phyloP scores from a whole-genome alignment of 2,888 invertebrate species.

The Drosophila maculinotata region DNA sequence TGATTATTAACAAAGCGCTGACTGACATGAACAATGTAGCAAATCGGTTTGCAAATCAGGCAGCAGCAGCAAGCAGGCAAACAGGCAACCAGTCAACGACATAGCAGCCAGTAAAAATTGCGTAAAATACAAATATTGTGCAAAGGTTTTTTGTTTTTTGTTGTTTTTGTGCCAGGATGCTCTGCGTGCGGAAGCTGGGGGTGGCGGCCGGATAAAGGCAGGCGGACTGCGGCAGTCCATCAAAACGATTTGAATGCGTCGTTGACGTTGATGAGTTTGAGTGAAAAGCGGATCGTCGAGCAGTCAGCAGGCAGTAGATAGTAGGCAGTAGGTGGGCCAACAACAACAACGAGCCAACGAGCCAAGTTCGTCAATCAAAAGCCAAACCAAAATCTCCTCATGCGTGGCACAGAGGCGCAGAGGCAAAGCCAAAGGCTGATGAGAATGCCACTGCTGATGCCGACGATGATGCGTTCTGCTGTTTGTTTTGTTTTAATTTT shows the following conservation, averaged over 20 bases:
- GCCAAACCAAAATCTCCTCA: constrained; percentile 83
- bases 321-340: background rate
- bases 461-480: constrained; percentile 63
- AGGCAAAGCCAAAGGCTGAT: constrained; percentile 73
- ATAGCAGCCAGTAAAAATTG: constrained; percentile 74
- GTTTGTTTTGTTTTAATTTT: constrained; percentile 84
- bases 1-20: constrained; percentile 74
- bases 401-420: constrained; percentile 78
- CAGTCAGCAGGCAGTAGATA: constrained; percentile 18
- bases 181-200: constrained; percentile 46
- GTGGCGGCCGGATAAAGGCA: constrained; percentile 31
- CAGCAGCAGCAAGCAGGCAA: constrained; percentile 33
- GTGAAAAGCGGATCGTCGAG: constrained; percentile 65
- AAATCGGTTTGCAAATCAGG: constrained; percentile 78
- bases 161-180: constrained; percentile 65
- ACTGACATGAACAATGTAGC: constrained; percentile 76
- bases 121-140: constrained; percentile 81
- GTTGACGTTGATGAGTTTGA: constrained; percentile 83
- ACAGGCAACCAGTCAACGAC: constrained; percentile 48
- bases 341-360: constrained; percentile 51
- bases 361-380: constrained; percentile 81
- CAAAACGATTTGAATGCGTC: constrained; percentile 84
- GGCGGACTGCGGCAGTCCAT: constrained; percentile 74
- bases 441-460: constrained; percentile 56
- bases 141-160: constrained; percentile 44